These are phyloP conservation scores for Augochlora pura DNA, from an alignment of 1,140 invertebrate species.

Conservation along the genomic window DNA sequence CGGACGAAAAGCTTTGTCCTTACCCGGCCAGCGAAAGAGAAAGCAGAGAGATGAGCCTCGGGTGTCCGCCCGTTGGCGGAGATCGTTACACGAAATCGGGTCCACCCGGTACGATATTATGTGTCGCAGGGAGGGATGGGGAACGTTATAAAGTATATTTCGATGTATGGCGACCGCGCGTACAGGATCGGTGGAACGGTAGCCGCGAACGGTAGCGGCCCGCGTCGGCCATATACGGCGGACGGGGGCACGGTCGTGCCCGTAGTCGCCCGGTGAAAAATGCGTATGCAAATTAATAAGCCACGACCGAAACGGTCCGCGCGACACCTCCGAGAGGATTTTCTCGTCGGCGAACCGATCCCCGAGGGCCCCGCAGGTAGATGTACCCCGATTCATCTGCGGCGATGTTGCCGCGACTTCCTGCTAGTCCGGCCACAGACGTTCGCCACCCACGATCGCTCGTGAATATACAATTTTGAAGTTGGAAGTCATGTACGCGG, in stretches of 20 bases:
- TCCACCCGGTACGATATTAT: no score
- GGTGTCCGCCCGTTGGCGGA: no score
- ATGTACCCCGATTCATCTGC: slow-evolving; percentile 18
- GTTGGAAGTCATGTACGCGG: slow-evolving; percentile 17
- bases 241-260: slow-evolving; percentile 27
- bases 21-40: slow-evolving; percentile 60
- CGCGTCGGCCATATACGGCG: slow-evolving; percentile 56
- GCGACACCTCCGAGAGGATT: slow-evolving; percentile 47
- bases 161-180: slow-evolving; percentile 48
- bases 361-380: slow-evolving; percentile 1
- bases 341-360: slow-evolving; percentile 11
- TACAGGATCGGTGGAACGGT: slow-evolving; percentile 5
- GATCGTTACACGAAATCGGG: no score
- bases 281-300: slow-evolving; percentile 64
- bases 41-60: slow-evolving; percentile 39
- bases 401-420: slow-evolving; percentile 19
- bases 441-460: slow-evolving; percentile 9
- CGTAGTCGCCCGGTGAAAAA: slow-evolving; percentile 31
- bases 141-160: slow-evolving; percentile 55
- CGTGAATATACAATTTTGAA: slow-evolving; percentile 30
- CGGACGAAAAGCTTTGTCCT: slow-evolving; percentile 42
- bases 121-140: slow-evolving; percentile 39
- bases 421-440: slow-evolving; percentile 11
- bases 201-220: slow-evolving; percentile 27
- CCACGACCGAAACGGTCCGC: slow-evolving; percentile 47